phyloP scores from a whole-genome alignment of 2,797 vertebrate species.

The Rhynchonycteris naso region DNA sequence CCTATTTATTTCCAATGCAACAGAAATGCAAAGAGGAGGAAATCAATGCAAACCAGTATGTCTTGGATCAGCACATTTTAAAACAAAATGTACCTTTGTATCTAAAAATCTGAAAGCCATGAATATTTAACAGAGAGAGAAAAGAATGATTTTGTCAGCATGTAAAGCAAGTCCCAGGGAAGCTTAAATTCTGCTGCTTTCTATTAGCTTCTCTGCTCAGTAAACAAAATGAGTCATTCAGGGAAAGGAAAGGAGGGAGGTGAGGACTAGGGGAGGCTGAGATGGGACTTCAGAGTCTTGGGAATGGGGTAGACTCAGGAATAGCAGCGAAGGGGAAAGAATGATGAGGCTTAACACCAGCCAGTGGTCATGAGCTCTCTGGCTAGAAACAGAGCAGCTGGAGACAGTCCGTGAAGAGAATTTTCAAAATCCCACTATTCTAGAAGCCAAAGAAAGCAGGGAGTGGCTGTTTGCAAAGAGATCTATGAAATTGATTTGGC shows the following conservation, averaged over 20 bases:
- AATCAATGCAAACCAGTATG: constrained; percentile 75
- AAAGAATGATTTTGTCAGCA: constrained; percentile 87
- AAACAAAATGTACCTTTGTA: constrained; percentile 88
- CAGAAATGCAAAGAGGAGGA: constrained; percentile 78
- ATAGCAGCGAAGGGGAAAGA: constrained; percentile 20
- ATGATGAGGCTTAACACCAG: constrained; percentile 37
- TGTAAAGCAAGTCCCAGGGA: constrained; percentile 85
- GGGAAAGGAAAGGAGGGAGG: constrained; percentile 62
- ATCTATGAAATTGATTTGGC: constrained; percentile 47
- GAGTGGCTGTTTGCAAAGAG: constrained; percentile 36
- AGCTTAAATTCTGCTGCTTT: constrained; percentile 85
- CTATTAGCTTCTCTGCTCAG: constrained; percentile 85
- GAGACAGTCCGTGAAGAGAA: constrained; percentile 57
- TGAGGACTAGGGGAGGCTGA: constrained; percentile 47
- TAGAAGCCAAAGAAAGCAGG: constrained; percentile 45
- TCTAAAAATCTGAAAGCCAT: constrained; percentile 85
- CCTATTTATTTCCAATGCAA: constrained; percentile 70
- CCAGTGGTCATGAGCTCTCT: constrained; percentile 53
- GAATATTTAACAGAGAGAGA: constrained; percentile 87
- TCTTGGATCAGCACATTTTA: constrained; percentile 84
- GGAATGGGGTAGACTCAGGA: background rate
- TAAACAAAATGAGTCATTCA: constrained; percentile 86
- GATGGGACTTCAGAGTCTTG: constrained; percentile 24
- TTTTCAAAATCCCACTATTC: constrained; percentile 58
- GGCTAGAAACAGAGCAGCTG: constrained; percentile 57